A percentile compares a stretch with the other conserved stretches of the same genome.
These are phyloP conservation scores for Amorpha juglandis DNA, from an alignment of 2,888 invertebrate species.

Conservation along the genomic window DNA sequence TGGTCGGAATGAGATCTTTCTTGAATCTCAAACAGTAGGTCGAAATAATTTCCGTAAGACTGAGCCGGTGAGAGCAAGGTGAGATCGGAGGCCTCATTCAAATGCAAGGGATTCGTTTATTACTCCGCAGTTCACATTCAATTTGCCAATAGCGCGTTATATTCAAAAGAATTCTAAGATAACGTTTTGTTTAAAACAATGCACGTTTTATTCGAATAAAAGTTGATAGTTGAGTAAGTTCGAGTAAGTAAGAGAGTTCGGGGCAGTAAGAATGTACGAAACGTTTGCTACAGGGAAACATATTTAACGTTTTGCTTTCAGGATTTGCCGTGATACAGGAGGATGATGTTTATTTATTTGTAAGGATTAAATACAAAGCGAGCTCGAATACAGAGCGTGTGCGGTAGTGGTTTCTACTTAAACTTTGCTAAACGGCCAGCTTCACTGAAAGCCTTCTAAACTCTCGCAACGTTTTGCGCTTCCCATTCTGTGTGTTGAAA, in stretches of 20 bases:
- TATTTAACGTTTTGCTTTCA: conserved; percentile 64
- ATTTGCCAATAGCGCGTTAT: conserved; percentile 62
- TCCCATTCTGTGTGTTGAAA: conserved; percentile 60
- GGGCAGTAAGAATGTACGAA: not conserved
- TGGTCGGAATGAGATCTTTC: conserved; percentile 55
- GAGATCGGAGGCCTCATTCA: conserved; percentile 66
- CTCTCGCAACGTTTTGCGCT: conserved; percentile 60
- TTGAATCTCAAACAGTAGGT: conserved; percentile 63
- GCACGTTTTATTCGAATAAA: conserved; percentile 14
- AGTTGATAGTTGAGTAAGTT: not conserved
- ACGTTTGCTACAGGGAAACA: conserved; percentile 40
- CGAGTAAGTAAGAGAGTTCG: not conserved
- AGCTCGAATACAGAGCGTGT: conserved; percentile 58
- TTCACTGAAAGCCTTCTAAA: conserved; percentile 70
- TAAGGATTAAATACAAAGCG: conserved; percentile 67
- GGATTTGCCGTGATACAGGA: conserved; percentile 66
- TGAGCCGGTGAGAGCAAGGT: conserved; percentile 71
- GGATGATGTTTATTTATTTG: conserved; percentile 72
- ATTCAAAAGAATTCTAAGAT: conserved; percentile 48
- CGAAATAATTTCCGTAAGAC: conserved; percentile 67
- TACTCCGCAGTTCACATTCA: conserved; percentile 61
- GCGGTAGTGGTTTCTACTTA: conserved; percentile 66
- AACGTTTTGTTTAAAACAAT: not conserved
- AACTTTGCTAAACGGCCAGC: conserved; percentile 75
- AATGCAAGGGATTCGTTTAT: conserved; percentile 76